Base-by-base conservation (phyloP, 2,113 vertebrate species). In the Muscicapa adusta region DNA sequence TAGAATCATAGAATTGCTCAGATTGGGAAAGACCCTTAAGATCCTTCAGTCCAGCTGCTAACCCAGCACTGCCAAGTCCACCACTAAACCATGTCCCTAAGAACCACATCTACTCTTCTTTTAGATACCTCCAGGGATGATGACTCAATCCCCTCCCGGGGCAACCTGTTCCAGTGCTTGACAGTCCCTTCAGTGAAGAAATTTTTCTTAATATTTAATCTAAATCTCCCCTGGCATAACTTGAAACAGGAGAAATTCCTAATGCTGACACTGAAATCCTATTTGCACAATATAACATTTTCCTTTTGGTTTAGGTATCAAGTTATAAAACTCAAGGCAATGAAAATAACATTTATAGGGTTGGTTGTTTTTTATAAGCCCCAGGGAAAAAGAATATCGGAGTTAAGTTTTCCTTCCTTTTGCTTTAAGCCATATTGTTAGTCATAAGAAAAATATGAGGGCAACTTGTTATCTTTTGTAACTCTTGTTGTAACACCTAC, bases 381-480 rank as follows among this genome's bases (percentile, higher is more conserved):
- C 76, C 9, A 36, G 80, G 81, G 83, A 22, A 91, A 38, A 92
- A 82, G 18, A 88, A 74, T 81, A 76, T n/a, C 85, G 73, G 31
- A 92, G 33, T 20, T 89, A 84, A 82, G 54, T 14, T 65, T 94
- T 74, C 23, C n/a, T 45, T 96, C 91, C 48, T 71, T 83, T 91
- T 87, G 84, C 89, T 91, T 94, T 65, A 79, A 94, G 71, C 33
- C 61, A 8, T 73, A 76, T 61, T 58, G 58, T 76, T 94, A 91
- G 74, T 82, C 74, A 58, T 65, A 73, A 88, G 87, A 94, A 42
- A 94, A 68, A 24, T 89, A 54, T 53, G 56, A 82, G 29, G 71
- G 42, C 42, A 95, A 34, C 72, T 57, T 68, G 80, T 66, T 91
- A 80, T 93, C 88, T 87, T 93, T 54, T 92, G 60, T 82, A 82